A percentile compares a stretch with the other conserved stretches of the same genome.
Conservation (phyloP, 1,140 invertebrate species). For the Tetramorium simillimum region DNA sequence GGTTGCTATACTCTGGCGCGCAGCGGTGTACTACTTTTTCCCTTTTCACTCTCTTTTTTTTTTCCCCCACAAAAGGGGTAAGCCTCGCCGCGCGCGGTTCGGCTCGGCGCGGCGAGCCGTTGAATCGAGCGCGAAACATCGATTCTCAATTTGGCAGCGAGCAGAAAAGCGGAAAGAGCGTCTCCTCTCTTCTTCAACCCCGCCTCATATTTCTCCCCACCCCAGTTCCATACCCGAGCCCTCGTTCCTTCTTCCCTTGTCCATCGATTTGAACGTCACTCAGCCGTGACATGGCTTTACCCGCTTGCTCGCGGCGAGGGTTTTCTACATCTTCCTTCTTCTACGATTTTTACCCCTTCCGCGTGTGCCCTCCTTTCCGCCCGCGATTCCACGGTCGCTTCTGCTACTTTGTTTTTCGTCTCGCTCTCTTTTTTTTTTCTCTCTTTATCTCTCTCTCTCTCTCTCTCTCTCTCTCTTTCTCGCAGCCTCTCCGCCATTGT, state of each 20-base stretch:
- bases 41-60: neutral
- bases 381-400: conserved; percentile 17
- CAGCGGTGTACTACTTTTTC: neutral
- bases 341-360: neutral
- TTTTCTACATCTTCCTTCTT: conserved; percentile 12
- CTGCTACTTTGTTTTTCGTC: conserved; percentile 34
- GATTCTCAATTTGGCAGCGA: conserved; percentile 73
- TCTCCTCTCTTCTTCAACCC: conserved; percentile 12
- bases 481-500: neutral
- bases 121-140: conserved; percentile 71
- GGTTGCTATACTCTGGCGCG: conserved; percentile 16
- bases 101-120: conserved; percentile 8
- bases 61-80: neutral
- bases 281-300: conserved; percentile 71
- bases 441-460: conserved; percentile 7
- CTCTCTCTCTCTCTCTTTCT: neutral
- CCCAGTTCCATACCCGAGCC: neutral
- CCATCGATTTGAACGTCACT: conserved; percentile 70
- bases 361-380: neutral
- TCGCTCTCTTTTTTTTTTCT: neutral
- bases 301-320: conserved; percentile 37
- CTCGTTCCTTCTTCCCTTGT: conserved; percentile 11
- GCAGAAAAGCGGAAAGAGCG: conserved; percentile 61
- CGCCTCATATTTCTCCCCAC: conserved; percentile 35
- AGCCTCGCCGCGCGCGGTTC: conserved; percentile 21